phyloP scores from a whole-genome alignment of 2,113 vertebrate genomes.

The Porphyrio hochstetteri region DNA sequence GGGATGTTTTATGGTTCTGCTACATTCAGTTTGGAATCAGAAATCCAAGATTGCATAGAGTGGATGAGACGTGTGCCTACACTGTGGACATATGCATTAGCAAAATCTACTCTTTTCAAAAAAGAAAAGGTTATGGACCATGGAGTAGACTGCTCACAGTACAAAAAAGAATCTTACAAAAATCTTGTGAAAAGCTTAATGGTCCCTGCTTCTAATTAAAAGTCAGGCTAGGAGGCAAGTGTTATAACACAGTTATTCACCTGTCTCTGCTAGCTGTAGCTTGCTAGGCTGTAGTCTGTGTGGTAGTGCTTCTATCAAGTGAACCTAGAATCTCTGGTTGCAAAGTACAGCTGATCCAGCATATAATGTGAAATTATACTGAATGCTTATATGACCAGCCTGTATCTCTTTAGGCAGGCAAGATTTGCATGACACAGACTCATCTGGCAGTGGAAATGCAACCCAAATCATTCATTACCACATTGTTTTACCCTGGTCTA shows the following conservation, averaged over 20 bases:
- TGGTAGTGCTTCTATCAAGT: not conserved
- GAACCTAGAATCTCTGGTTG: not conserved
- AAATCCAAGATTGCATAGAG: not conserved
- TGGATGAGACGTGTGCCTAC: not conserved
- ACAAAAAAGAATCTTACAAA: not conserved
- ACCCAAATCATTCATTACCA: not conserved
- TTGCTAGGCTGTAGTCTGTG: not conserved
- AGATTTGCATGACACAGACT: not conserved
- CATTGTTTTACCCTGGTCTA: not conserved
- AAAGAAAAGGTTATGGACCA: not conserved
- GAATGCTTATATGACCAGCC: not conserved
- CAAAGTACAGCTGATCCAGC: not conserved
- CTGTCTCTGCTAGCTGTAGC: not conserved
- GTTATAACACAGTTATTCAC: not conserved
- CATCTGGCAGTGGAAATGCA: not conserved
- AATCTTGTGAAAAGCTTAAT: not conserved
- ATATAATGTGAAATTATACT: not conserved
- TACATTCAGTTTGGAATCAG: not conserved
- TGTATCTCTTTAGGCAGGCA: not conserved
- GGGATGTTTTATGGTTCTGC: not conserved
- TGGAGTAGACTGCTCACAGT: not conserved
- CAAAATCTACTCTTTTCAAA: not conserved
- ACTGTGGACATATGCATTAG: not conserved
- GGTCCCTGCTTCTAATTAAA: not conserved
- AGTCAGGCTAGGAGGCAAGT: not conserved